Evolutionary conservation across 2,797 vertebrate species (phyloP), one percentile per base, ranked within the genome.

Genomic region (Lepilemur septentrionalis): DNA sequence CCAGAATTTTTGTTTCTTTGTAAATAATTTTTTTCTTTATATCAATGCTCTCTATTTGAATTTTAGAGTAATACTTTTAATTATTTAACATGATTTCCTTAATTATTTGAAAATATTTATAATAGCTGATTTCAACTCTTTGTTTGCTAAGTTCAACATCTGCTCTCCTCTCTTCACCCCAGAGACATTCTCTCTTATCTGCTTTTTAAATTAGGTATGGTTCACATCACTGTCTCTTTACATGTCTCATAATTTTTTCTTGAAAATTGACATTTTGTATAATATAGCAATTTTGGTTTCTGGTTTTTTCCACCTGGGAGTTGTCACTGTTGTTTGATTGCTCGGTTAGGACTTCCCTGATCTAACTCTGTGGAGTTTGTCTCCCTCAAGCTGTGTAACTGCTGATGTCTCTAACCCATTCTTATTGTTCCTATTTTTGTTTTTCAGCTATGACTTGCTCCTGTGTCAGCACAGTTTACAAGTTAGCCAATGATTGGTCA

Each of bases 71-170:
- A 79, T 59, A 80, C 17, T 28, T 89, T 69, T 80, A 88, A 94
- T 65, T 92, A 72, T 73, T 78, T 94, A 96, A 59, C 25, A 75
- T 65, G 30, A 23, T 86, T 91, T 79, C 13, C 14, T 70, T 43
- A 94, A 28, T 82, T 93, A 91, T 46, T 86, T 89, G 48, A 80
- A 92, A 25, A 80, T 95, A 94, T 57, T 73, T 93, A 15, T 14
- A 81, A 43, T 30, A 76, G 7, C 7, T 65, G 11, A 10, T 91
- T 88, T 91, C 17, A 93, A 86, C 43, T 92, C 8, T 87, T 79
- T 88, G 20, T 78, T 41, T 52, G 15, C 32, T 88, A 80, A 80
- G 83, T 69, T 92, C 25, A 72, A 82, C 7, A 78, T 72, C 32
- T 93, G 8, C 32, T 70, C 41, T 65, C 4, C 35, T 35, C 5